These are phyloP conservation scores for Vulpes lagopus DNA, from an alignment of 2,113 vertebrate species.

Conservation along the genomic window DNA sequence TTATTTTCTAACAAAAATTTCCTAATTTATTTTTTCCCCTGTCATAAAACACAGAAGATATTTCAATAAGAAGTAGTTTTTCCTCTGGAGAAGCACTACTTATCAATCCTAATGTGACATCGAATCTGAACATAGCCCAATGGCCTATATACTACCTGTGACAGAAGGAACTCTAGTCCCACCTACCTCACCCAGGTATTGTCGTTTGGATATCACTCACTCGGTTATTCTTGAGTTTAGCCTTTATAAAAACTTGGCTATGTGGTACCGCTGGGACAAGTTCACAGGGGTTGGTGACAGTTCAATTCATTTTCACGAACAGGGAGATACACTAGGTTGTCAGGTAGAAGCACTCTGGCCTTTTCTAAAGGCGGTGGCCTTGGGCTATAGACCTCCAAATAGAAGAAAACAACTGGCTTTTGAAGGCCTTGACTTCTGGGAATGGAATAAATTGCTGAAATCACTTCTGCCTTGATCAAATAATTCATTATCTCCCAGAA, in stretches of 20 bases:
- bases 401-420: not conserved
- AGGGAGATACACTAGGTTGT: not conserved
- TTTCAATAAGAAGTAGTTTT: not conserved
- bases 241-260: not conserved
- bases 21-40: not conserved
- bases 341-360: not conserved
- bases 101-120: not conserved
- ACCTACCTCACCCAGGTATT: not conserved
- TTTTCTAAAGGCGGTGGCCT: not conserved
- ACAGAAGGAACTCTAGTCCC: not conserved
- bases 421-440: not conserved
- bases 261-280: too few relatives aligned
- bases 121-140: not conserved
- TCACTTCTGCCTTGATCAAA: not conserved
- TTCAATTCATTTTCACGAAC: slow-evolving; percentile 52
- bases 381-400: not conserved
- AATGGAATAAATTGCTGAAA: slow-evolving; percentile 39
- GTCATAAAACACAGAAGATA: not conserved
- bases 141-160: accelerated
- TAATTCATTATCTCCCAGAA: not conserved
- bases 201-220: not conserved
- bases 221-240: not conserved
- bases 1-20: not conserved
- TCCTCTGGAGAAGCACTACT: not conserved
- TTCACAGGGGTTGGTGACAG: not conserved